Percentiles rank a stretch among this genome's conserved stretches.
Conservation (phyloP, 2,888 invertebrate species). For the Spilarctia lutea region DNA sequence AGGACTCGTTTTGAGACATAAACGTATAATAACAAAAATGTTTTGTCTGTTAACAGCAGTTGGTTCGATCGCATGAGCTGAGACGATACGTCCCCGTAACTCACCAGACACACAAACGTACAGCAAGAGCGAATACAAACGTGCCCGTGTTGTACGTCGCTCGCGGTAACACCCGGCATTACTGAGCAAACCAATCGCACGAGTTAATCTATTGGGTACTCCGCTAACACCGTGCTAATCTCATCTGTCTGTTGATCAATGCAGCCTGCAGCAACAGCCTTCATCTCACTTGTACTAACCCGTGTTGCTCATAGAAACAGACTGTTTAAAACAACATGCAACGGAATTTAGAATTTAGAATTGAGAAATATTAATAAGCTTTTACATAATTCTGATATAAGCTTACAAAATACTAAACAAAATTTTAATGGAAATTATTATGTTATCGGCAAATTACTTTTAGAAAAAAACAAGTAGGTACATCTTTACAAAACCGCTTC, state of each 20-base stretch:
- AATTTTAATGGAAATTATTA: not conserved
- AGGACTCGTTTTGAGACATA: conserved; percentile 7
- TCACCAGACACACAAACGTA: conserved; percentile 34
- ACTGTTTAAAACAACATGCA: not conserved
- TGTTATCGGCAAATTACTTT: not conserved
- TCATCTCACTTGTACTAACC: not conserved
- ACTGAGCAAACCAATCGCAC: conserved; percentile 22
- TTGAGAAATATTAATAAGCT: too few species aligned
- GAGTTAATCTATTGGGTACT: conserved; percentile 22
- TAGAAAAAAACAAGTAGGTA: too few species aligned
- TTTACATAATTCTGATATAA: not conserved
- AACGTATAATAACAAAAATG: conserved; percentile 26
- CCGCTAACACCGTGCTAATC: conserved; percentile 18
- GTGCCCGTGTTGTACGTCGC: not conserved
- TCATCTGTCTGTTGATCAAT: conserved; percentile 14
- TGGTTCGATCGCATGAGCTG: conserved; percentile 22
- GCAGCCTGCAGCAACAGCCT: not conserved
- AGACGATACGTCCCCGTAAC: conserved; percentile 16
- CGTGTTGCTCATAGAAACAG: not conserved
- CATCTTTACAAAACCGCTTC: not conserved
- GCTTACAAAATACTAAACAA: not conserved
- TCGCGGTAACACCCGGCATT: conserved; percentile 11
- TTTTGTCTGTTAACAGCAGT: conserved; percentile 28
- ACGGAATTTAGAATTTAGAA: not conserved
- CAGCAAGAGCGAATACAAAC: not conserved